Conservation (phyloP, 2,113 vertebrate species). For the Calyptomena viridis region DNA sequence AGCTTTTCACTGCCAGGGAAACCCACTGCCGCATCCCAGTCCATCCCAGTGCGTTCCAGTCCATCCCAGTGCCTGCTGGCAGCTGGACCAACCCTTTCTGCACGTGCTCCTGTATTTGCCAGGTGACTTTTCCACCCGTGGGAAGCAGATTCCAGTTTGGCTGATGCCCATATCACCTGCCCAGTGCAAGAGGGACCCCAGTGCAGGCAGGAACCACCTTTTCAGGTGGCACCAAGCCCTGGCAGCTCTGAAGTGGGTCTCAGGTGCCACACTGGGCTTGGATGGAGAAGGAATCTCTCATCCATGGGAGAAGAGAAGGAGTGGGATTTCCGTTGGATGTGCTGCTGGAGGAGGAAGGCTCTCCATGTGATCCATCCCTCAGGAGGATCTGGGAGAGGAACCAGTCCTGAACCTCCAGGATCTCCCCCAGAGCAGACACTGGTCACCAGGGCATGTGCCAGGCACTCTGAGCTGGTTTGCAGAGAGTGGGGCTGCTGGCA, state of each 20-base stretch:
- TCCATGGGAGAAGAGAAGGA: neutral
- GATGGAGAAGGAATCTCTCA: neutral
- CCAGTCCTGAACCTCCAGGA: neutral
- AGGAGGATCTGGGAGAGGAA: neutral
- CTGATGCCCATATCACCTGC: accelerated
- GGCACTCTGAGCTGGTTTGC: neutral
- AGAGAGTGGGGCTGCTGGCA: neutral
- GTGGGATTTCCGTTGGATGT: neutral
- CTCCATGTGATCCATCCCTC: neutral
- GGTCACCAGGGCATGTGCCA: neutral
- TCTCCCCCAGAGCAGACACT: neutral
- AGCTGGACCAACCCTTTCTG: neutral
- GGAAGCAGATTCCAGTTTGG: neutral
- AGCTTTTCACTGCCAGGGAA: accelerated
- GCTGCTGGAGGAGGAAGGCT: neutral
- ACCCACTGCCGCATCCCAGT: neutral
- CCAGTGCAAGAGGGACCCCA: accelerated
- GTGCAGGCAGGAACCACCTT: accelerated
- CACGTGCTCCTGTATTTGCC: accelerated
- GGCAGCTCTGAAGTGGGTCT: neutral
- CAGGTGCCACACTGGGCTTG: neutral
- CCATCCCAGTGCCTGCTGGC: accelerated
- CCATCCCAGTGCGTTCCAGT: neutral
- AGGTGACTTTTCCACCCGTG: accelerated
- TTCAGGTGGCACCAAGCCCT: neutral